Conservation (phyloP, 1,140 invertebrate genomes). For the Drosophila busckii region DNA sequence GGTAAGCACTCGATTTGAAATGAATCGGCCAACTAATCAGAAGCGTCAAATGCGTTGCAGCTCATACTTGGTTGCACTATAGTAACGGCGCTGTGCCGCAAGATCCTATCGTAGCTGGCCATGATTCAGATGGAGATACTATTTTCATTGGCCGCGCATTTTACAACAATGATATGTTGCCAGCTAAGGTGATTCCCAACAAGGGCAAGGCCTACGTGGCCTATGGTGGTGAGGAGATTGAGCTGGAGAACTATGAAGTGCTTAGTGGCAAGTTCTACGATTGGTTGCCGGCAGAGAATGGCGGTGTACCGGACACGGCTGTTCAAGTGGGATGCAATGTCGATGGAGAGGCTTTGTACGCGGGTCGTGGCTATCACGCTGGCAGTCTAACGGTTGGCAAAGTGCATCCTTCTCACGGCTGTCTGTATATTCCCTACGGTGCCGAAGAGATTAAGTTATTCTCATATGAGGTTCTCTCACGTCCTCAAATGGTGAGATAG, state of each 20-base stretch:
- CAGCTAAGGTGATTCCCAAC: slow-evolving; percentile 86
- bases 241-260: slow-evolving; percentile 74
- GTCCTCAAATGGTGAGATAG: slow-evolving; percentile 43
- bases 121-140: slow-evolving; percentile 84
- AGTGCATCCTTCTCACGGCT: slow-evolving; percentile 85
- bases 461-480: slow-evolving; percentile 63
- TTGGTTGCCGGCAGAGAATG: slow-evolving; percentile 80
- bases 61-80: slow-evolving; percentile 53
- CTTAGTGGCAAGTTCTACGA: slow-evolving; percentile 79
- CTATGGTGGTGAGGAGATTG: slow-evolving; percentile 55
- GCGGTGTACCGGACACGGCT: slow-evolving; percentile 81
- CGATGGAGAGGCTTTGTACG: slow-evolving; percentile 83
- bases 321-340: slow-evolving; percentile 81
- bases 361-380: slow-evolving; percentile 82
- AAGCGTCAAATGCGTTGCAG: slow-evolving; percentile 15
- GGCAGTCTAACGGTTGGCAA: slow-evolving; percentile 86
- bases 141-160: slow-evolving; percentile 87
- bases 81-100: slow-evolving; percentile 57
- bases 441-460: slow-evolving; percentile 81
- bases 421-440: slow-evolving; percentile 85
- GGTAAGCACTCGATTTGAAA: slow-evolving; percentile 31
- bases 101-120: slow-evolving; percentile 84
- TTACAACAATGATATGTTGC: slow-evolving; percentile 86
- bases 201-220: slow-evolving; percentile 71
- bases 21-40: neutral